These are phyloP conservation scores for Schizotus pectinicornis DNA, from an alignment of 2,888 invertebrate species.

Conservation along the genomic window DNA sequence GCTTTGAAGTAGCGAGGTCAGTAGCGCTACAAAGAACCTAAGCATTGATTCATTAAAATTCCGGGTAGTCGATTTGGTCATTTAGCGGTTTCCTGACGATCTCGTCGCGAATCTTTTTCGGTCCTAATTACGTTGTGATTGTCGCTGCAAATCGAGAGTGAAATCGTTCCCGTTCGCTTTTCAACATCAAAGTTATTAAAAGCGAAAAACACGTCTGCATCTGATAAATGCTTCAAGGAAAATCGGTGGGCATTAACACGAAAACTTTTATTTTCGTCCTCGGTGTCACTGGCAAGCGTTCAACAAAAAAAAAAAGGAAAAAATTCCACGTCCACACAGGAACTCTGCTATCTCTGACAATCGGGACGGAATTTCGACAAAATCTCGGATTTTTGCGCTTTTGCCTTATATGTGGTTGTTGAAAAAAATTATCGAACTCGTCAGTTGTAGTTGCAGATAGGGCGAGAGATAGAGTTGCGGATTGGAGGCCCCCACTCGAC, in stretches of 20 bases:
- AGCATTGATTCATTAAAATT: too few relatives aligned
- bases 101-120: too few relatives aligned
- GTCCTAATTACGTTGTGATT: too few relatives aligned
- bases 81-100: too few relatives aligned
- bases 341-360: constrained; percentile 18
- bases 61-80: too few relatives aligned
- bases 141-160: background rate
- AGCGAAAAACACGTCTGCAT: constrained; percentile 9
- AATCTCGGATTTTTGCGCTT: constrained; percentile 23
- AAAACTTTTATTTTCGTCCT: constrained; percentile 23
- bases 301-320: constrained; percentile 7
- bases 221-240: constrained; percentile 19
- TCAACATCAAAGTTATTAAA: constrained; percentile 8
- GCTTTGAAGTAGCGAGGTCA: too few relatives aligned
- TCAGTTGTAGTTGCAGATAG: background rate
- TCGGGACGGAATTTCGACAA: constrained; percentile 11
- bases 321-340: background rate
- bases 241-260: constrained; percentile 15
- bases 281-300: constrained; percentile 21
- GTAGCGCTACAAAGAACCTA: too few relatives aligned
- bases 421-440: too few relatives aligned
- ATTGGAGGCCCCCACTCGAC: background rate
- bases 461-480: constrained; percentile 6
- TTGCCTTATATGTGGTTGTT: constrained; percentile 12
- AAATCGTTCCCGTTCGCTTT: constrained; percentile 2